These are phyloP conservation scores for Sisor rabdophorus DNA, from an alignment of 2,113 vertebrate species.

Conservation along the genomic window DNA sequence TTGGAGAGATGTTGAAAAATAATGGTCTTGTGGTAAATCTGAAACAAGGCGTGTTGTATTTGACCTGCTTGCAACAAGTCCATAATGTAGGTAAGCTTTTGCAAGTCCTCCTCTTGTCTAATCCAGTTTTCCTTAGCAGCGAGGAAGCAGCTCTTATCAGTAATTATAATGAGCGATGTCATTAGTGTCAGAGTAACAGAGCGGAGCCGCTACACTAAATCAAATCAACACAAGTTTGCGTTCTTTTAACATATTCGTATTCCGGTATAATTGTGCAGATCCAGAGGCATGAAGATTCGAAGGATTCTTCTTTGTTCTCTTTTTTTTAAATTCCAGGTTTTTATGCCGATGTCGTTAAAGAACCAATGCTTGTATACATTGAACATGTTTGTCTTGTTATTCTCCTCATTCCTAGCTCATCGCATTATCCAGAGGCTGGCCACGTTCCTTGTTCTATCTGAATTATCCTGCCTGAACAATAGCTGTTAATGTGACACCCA, in stretches of 20 bases:
- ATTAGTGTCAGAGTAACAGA: conserved; percentile 44
- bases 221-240: conserved; percentile 31
- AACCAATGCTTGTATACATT: neutral
- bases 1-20: no score
- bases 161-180: conserved; percentile 45
- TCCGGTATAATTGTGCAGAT: conserved; percentile 28
- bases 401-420: conserved; percentile 13
- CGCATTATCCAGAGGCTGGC: conserved; percentile 41
- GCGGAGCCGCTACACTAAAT: conserved; percentile 32
- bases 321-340: neutral
- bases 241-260: conserved; percentile 37
- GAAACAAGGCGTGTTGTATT: conserved; percentile 26
- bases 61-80: conserved; percentile 1
- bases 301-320: no score
- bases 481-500: conserved; percentile 49
- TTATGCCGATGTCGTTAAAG: neutral
- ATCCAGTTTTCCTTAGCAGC: conserved; percentile 35
- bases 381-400: neutral
- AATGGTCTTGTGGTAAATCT: no score
- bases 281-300: neutral
- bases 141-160: conserved; percentile 29
- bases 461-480: no score
- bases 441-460: conserved; percentile 34
- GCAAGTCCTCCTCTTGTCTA: conserved; percentile 20
- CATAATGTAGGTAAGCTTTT: conserved; percentile 10